These are phyloP conservation scores for Galbula dea DNA, from an alignment of 2,113 vertebrate genomes.

Conservation along the genomic window DNA sequence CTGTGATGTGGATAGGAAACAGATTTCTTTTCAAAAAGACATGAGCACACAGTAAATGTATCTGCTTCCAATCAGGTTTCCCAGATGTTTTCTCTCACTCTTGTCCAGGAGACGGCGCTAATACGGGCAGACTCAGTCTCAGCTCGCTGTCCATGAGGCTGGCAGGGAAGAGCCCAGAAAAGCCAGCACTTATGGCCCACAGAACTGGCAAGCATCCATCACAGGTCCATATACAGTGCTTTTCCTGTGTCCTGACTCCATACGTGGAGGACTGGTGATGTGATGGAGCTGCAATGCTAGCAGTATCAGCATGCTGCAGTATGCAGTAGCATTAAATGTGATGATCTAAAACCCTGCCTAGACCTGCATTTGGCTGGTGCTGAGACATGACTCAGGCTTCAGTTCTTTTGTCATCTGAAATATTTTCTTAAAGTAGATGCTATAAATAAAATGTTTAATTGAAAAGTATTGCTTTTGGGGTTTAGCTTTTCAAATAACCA, in stretches of 20 bases:
- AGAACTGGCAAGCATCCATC: neutral
- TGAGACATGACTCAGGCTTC: neutral
- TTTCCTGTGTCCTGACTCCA: neutral
- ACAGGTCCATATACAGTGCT: neutral
- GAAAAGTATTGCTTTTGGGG: neutral
- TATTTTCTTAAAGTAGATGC: neutral
- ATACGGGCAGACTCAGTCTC: neutral
- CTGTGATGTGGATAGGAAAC: neutral
- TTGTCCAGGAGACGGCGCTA: neutral
- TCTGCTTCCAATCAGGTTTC: neutral
- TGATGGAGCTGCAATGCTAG: neutral
- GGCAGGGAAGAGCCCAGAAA: neutral
- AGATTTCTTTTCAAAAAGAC: neutral
- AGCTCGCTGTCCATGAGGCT: neutral
- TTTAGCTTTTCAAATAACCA: neutral
- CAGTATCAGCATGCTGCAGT: neutral
- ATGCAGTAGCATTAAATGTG: neutral
- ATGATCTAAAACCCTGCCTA: neutral
- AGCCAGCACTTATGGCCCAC: neutral
- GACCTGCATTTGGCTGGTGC: neutral
- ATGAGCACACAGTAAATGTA: neutral
- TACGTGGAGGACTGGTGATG: neutral
- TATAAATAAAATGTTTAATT: neutral
- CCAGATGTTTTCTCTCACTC: neutral
- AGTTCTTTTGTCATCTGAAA: neutral